Conservation (phyloP, 2,113 vertebrate genomes). For the Xyliphius kryptos region DNA sequence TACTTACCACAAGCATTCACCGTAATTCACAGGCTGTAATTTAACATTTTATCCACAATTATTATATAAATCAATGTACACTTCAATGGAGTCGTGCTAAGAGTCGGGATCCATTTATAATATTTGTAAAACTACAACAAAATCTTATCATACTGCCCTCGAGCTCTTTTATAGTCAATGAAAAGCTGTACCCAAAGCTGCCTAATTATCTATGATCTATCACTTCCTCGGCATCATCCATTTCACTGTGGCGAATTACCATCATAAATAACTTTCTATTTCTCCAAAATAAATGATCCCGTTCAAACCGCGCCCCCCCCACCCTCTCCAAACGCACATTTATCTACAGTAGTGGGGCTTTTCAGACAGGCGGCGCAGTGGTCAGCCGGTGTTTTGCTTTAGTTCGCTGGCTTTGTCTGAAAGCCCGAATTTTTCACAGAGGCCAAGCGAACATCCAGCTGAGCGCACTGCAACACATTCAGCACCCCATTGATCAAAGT, state of each 20-base stretch:
- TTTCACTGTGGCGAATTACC: conserved; percentile 11
- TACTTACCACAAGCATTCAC: too few species aligned
- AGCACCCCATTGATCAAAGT: conserved; percentile 55
- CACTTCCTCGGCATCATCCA: conserved; percentile 14
- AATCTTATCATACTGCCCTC: too few species aligned
- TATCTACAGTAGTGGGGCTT: conserved; percentile 24
- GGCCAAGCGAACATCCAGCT: conserved; percentile 42
- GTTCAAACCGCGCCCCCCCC: too few species aligned
- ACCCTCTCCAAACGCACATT: conserved; percentile 25
- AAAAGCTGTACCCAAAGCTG: conserved; percentile 11
- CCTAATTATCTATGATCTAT: conserved; percentile 30
- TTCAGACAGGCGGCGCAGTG: conserved; percentile 23
- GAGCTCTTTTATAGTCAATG: conserved; percentile 7
- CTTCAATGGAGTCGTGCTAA: too few species aligned
- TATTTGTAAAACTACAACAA: too few species aligned
- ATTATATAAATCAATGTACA: too few species aligned
- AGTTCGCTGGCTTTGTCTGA: conserved; percentile 30
- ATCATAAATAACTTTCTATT: conserved; percentile 16
- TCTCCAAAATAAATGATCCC: conserved; percentile 22
- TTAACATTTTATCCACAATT: too few species aligned
- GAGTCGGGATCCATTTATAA: too few species aligned
- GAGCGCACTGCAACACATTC: conserved; percentile 43
- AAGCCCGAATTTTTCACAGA: conserved; percentile 40
- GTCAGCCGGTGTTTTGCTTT: conserved; percentile 22
- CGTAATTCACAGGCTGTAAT: too few species aligned